Percentiles rank a stretch among this genome's conserved stretches.
phyloP scores from a whole-genome alignment of 2,797 vertebrate genomes.

The Podargus strigoides region DNA sequence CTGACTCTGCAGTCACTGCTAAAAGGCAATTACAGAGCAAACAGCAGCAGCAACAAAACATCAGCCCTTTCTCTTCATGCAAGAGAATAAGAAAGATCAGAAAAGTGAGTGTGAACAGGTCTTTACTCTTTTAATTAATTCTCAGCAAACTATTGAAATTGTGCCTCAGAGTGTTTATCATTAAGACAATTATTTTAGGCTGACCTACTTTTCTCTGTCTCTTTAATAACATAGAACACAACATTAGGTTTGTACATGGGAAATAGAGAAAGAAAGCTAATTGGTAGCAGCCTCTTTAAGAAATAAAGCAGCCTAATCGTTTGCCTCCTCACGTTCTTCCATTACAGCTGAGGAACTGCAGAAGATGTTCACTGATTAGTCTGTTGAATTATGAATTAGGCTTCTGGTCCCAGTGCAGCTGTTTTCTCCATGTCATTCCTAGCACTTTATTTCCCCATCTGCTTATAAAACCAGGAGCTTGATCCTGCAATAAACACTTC shows the following conservation, averaged over 20 bases:
- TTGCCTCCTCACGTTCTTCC: constrained; percentile 75
- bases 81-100: background rate
- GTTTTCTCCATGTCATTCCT: constrained; percentile 77
- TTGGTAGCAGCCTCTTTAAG: constrained; percentile 59
- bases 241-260: constrained; percentile 43
- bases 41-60: background rate
- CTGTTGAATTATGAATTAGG: constrained; percentile 82
- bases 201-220: constrained; percentile 60
- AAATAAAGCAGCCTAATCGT: constrained; percentile 61
- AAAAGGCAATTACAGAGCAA: background rate
- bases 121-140: constrained; percentile 22
- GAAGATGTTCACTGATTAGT: constrained; percentile 81
- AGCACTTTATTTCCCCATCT: constrained; percentile 79
- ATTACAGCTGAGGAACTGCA: constrained; percentile 61
- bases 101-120: background rate
- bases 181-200: constrained; percentile 52
- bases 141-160: background rate
- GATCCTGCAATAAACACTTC: constrained; percentile 80
- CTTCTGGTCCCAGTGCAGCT: constrained; percentile 76
- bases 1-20: background rate
- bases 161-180: constrained; percentile 32
- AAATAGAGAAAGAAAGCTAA: constrained; percentile 32
- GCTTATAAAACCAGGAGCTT: constrained; percentile 77
- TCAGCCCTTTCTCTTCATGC: background rate
- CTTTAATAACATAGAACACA: constrained; percentile 26